Conservation (phyloP, 1,140 invertebrate genomes). For the Drosophila takahashii region DNA sequence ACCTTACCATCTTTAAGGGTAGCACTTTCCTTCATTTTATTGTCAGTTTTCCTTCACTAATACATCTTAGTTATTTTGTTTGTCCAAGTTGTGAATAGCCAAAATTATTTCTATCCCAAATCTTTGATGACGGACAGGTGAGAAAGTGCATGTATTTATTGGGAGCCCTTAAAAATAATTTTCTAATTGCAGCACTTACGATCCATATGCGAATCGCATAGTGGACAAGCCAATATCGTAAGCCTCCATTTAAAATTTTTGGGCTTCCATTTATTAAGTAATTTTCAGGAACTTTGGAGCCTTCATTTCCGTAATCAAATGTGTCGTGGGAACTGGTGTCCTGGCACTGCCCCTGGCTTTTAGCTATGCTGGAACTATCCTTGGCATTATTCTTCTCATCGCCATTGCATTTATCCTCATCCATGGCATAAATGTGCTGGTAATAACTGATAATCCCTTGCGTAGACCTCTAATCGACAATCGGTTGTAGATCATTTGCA, state of each 20-base stretch:
- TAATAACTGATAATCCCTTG: neutral
- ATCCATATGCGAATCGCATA: neutral
- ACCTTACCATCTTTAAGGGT: neutral
- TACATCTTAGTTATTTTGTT: neutral
- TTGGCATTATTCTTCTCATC: conserved; percentile 15
- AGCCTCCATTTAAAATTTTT: neutral
- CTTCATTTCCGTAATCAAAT: conserved; percentile 34
- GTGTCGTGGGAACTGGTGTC: conserved; percentile 45
- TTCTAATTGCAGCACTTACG: neutral
- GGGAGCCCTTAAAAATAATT: neutral
- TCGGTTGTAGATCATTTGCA: neutral
- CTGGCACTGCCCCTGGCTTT: conserved; percentile 52
- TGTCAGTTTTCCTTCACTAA: neutral
- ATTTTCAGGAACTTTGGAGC: conserved; percentile 19
- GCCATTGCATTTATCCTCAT: conserved; percentile 11
- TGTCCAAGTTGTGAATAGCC: neutral
- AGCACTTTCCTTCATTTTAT: neutral
- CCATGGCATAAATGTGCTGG: conserved; percentile 48
- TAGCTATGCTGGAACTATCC: conserved; percentile 15
- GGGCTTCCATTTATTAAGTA: neutral
- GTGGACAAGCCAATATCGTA: conserved; percentile 1
- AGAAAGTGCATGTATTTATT: neutral
- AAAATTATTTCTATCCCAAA: too few species aligned
- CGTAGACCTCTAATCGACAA: neutral
- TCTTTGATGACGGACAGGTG: neutral